These are phyloP conservation scores for Ageneiosus marmoratus DNA, from an alignment of 2,113 vertebrate species.

Conservation along the genomic window DNA sequence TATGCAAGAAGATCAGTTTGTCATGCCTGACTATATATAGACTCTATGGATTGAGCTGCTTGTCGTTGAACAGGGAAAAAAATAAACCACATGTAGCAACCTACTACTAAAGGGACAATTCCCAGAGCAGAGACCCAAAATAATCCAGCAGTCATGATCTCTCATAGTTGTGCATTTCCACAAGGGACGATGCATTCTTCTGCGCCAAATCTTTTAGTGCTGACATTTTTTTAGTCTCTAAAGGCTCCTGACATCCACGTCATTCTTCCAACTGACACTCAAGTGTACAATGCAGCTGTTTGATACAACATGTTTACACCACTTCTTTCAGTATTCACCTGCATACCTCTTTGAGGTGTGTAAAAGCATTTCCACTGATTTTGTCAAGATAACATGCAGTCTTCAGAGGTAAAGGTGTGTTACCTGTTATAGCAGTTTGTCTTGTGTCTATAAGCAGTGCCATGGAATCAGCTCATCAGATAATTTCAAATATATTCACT, in stretches of 20 bases:
- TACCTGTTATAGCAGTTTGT: neutral
- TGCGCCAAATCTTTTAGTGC: neutral
- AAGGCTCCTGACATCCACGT: neutral
- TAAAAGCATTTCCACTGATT: neutral
- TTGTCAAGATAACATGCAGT: neutral
- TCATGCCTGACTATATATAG: constrained; percentile 62
- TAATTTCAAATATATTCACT: neutral
- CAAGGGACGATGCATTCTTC: constrained; percentile 20
- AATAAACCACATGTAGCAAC: neutral
- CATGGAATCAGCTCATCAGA: neutral
- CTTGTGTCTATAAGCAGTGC: too few species aligned
- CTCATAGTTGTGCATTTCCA: constrained; percentile 36
- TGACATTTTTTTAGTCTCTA: neutral
- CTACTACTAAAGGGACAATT: constrained; percentile 22
- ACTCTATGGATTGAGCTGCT: constrained; percentile 3
- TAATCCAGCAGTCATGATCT: constrained; percentile 33
- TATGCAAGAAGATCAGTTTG: neutral
- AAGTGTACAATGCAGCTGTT: neutral
- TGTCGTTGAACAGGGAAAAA: neutral
- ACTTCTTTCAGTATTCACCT: too few species aligned
- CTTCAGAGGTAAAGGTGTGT: neutral
- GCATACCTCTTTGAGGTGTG: constrained; percentile 25
- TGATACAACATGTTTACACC: neutral
- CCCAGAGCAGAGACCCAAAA: constrained; percentile 31
- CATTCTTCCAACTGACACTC: neutral